Conservation (phyloP, 2,888 invertebrate genomes). For the Tridacna gigas region DNA sequence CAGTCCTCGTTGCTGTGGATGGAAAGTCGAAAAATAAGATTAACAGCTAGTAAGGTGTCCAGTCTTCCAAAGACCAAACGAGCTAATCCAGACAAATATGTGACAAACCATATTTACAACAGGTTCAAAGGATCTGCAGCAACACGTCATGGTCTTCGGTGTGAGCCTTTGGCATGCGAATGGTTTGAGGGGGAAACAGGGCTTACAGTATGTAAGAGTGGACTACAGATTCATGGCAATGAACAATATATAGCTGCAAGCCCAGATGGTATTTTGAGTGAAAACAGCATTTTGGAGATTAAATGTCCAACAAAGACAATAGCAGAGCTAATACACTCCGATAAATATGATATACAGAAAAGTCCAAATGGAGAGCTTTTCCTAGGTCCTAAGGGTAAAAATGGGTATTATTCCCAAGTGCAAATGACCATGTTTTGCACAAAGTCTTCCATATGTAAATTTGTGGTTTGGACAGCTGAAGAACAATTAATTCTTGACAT, state of each 20-base stretch:
- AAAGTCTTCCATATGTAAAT: conserved; percentile 31
- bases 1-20: no score
- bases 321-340: no score
- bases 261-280: no score
- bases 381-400: no score
- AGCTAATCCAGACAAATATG: no score
- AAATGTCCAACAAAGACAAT: no score
- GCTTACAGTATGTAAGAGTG: no score
- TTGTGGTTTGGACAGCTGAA: conserved; percentile 32
- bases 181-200: no score
- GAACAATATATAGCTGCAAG: conserved; percentile 37
- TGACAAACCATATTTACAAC: no score
- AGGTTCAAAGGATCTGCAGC: conserved; percentile 37
- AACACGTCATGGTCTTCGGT: conserved; percentile 26
- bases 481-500: conserved; percentile 15
- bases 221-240: neutral
- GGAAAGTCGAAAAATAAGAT: neutral
- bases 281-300: no score
- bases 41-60: neutral
- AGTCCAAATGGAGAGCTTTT: conserved; percentile 4
- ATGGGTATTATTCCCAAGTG: no score
- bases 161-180: conserved; percentile 27
- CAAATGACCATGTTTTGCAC: conserved; percentile 39
- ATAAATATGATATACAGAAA: conserved; percentile 31
- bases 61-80: conserved; percentile 29